Evolutionary conservation across 2,888 invertebrate species (phyloP), one percentile per base, ranked within the genome.

Genomic region (Philereme vetulata): DNA sequence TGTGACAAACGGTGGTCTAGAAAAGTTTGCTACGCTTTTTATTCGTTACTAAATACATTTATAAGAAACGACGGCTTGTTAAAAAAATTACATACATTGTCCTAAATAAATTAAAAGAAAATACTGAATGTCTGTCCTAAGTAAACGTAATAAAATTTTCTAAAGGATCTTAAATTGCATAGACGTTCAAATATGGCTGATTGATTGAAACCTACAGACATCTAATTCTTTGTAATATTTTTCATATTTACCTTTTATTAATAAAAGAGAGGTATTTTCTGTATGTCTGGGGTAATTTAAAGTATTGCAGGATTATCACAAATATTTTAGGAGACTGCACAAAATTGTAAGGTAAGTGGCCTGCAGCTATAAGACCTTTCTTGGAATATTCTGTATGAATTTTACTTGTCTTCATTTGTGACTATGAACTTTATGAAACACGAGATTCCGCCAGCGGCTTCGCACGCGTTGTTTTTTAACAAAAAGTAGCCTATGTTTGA

Each of bases 21-120:
- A 56, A 53, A 53, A 51, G 60, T 62, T 64, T 58, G 53, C 43
- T 46, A 62, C 66, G 62, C 62, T 62, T 64, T 63, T 67, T 67
- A 60, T 63, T 42, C 56, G 32, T 38, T 38, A 43, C 36, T 42
- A 49, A 56, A 53, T 49, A 46, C 51, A 59, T 63, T 51, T 61
- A 54, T 60, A 54, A 62, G 10, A 51, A 51, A 51, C 38, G 52
- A 56, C 53, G 53, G 44, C 55, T 51, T 46, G 40, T 33, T 40
- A 35, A 57, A 51, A 47, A 57, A 47, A 46, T 40, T 32, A 36
- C 48, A 33, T 6, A 11, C 34, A 32, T 40, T 49, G 54, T 44
- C 21, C 51, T 40, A 21, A 51, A 49, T 57, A 36, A 50, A 36
- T 56, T 48, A 43, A 50, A 36, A 48, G 7, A 45, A 51, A 56